Percentiles rank a stretch among this genome's conserved stretches.
Conservation (phyloP, 2,113 vertebrate genomes). For the Callorhinus ursinus region DNA sequence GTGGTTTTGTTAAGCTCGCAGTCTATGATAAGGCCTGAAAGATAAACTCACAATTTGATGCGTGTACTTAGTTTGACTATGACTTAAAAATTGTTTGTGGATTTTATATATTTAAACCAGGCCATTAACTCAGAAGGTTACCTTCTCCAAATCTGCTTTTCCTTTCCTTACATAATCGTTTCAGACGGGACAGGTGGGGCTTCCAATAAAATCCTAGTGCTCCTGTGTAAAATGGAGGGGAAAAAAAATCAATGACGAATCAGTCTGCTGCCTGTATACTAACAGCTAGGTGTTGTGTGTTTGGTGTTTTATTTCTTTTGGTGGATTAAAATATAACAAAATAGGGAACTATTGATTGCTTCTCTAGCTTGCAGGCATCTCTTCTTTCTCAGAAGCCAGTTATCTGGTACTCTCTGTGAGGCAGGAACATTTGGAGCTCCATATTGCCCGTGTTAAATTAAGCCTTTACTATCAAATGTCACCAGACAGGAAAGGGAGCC, state of each 20-base stretch:
- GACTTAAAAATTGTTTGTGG: background rate
- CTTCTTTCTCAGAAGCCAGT: constrained; percentile 28
- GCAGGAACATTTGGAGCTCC: background rate
- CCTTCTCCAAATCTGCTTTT: background rate
- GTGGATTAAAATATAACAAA: constrained; percentile 74
- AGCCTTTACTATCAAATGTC: constrained; percentile 41
- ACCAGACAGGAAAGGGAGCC: constrained; percentile 44
- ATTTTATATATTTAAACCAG: constrained; percentile 3
- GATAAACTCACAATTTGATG: background rate
- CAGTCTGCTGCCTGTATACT: constrained; percentile 47
- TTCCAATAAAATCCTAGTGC: constrained; percentile 24
- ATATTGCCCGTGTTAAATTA: constrained; percentile 31
- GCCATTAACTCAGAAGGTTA: background rate
- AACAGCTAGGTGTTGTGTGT: background rate
- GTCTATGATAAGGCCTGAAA: background rate
- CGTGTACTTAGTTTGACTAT: background rate
- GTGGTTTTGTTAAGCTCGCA: background rate
- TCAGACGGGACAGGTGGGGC: background rate
- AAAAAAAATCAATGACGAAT: constrained; percentile 74
- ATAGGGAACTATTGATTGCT: constrained; percentile 56
- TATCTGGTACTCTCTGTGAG: background rate
- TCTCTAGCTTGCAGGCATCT: constrained; percentile 33
- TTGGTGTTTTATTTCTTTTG: constrained; percentile 65
- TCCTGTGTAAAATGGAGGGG: background rate
- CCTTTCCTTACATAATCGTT: background rate